phyloP scores from a whole-genome alignment of 2,797 vertebrate species.

The Scomberomorus guttatus region DNA sequence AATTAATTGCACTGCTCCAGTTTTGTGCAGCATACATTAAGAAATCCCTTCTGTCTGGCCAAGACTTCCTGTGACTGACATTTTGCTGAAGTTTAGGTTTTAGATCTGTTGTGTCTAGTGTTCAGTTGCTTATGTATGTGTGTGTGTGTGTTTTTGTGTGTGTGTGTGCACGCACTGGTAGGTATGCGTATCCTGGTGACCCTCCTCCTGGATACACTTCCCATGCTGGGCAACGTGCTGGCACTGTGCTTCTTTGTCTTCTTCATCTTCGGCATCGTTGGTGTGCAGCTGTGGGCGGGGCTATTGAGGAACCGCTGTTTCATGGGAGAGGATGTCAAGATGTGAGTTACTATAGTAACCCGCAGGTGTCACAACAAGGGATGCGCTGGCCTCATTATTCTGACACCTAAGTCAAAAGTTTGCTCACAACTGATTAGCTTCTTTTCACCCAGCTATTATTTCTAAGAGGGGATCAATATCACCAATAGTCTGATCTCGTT shows the following conservation, averaged over 20 bases:
- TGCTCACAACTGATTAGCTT: slow-evolving; percentile 46
- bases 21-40: slow-evolving; percentile 48
- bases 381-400: slow-evolving; percentile 36
- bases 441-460: slow-evolving; percentile 51
- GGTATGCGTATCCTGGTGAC: slow-evolving; percentile 98
- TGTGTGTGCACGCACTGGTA: slow-evolving; percentile 64
- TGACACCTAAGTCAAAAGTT: slow-evolving; percentile 51
- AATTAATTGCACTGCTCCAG: slow-evolving; percentile 53
- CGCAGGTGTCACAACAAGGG: slow-evolving; percentile 36
- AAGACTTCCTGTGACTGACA: slow-evolving; percentile 30
- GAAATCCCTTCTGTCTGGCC: slow-evolving; percentile 30
- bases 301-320: slow-evolving; percentile 96
- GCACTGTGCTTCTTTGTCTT: slow-evolving; percentile 98
- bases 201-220: slow-evolving; percentile 95
- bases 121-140: slow-evolving; percentile 24
- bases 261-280: slow-evolving; percentile 97
- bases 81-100: slow-evolving; percentile 10
- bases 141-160: slow-evolving; percentile 48
- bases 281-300: slow-evolving; percentile 97
- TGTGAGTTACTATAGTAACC: slow-evolving; percentile 83
- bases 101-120: neutral
- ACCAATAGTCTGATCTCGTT: slow-evolving; percentile 42
- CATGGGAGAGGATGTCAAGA: slow-evolving; percentile 90
- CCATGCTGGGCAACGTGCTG: slow-evolving; percentile 97
- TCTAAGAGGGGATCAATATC: slow-evolving; percentile 52